phyloP scores from a whole-genome alignment of 2,113 vertebrate genomes.

The Amazona vittata region DNA sequence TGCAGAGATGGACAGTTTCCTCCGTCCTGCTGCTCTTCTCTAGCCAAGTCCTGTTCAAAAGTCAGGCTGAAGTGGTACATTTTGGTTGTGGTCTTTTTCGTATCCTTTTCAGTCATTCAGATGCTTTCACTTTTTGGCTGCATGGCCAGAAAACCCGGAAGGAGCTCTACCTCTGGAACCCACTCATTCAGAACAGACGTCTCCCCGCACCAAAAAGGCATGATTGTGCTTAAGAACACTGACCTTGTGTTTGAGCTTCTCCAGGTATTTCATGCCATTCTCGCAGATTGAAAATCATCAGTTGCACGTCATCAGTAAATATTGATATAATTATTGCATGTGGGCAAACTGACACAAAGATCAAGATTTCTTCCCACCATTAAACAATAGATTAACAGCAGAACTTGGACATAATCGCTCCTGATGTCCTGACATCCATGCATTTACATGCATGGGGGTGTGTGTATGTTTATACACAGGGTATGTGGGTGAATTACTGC shows the following conservation, averaged over 20 bases:
- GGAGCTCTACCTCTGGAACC: neutral
- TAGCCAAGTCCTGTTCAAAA: neutral
- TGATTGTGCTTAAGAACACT: neutral
- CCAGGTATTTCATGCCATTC: neutral
- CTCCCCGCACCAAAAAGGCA: neutral
- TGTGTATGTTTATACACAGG: neutral
- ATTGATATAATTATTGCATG: neutral
- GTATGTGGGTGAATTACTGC: neutral
- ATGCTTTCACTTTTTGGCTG: neutral
- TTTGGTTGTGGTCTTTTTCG: neutral
- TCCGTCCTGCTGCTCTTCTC: neutral
- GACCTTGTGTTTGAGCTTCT: neutral
- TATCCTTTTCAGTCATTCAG: neutral
- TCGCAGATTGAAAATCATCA: neutral
- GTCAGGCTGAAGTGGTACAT: neutral
- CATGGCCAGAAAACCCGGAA: neutral
- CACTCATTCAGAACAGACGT: neutral
- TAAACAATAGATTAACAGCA: neutral
- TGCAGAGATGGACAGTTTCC: neutral
- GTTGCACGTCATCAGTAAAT: neutral
- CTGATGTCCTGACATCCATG: neutral
- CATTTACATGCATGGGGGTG: neutral
- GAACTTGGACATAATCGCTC: neutral
- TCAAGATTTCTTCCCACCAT: neutral
- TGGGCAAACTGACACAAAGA: neutral